Percentiles rank a stretch among this genome's conserved stretches.
Conservation (phyloP, 2,888 invertebrate genomes). For the Morpho achilles region DNA sequence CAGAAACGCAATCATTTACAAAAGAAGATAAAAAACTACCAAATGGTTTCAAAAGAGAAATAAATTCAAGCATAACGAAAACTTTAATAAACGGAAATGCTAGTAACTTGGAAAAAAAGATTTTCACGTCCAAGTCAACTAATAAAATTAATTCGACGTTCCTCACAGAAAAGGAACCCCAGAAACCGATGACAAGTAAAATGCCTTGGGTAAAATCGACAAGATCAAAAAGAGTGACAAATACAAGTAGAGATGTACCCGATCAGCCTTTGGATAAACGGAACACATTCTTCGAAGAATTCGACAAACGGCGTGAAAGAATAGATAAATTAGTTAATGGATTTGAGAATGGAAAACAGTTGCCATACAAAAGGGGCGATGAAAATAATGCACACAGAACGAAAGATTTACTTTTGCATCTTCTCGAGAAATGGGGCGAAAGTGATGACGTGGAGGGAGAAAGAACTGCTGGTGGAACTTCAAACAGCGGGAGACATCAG, state of each 20-base stretch:
- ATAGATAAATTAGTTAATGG: slow-evolving; percentile 69
- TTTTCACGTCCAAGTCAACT: slow-evolving; percentile 64
- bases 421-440: slow-evolving; percentile 89
- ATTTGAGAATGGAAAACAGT: slow-evolving; percentile 58
- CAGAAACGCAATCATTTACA: slow-evolving; percentile 47
- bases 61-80: slow-evolving; percentile 47
- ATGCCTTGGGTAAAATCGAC: slow-evolving; percentile 77
- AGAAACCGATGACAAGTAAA: slow-evolving; percentile 71
- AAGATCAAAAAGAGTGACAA: slow-evolving; percentile 81
- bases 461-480: slow-evolving; percentile 75
- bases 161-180: slow-evolving; percentile 57
- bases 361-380: slow-evolving; percentile 71
- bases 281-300: slow-evolving; percentile 73
- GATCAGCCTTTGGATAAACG: slow-evolving; percentile 80
- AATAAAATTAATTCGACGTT: slow-evolving; percentile 62
- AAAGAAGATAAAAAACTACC: slow-evolving; percentile 56
- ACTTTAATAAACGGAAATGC: slow-evolving; percentile 58
- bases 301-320: slow-evolving; percentile 64
- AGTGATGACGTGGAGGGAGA: slow-evolving; percentile 65
- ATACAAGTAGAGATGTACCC: slow-evolving; percentile 86
- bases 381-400: slow-evolving; percentile 83
- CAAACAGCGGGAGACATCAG: slow-evolving; percentile 77
- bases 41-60: slow-evolving; percentile 60
- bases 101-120: slow-evolving; percentile 48
- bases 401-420: slow-evolving; percentile 86